Evolutionary conservation across 2,888 invertebrate species (phyloP).

Genomic region (Andricus quercusramuli): DNA sequence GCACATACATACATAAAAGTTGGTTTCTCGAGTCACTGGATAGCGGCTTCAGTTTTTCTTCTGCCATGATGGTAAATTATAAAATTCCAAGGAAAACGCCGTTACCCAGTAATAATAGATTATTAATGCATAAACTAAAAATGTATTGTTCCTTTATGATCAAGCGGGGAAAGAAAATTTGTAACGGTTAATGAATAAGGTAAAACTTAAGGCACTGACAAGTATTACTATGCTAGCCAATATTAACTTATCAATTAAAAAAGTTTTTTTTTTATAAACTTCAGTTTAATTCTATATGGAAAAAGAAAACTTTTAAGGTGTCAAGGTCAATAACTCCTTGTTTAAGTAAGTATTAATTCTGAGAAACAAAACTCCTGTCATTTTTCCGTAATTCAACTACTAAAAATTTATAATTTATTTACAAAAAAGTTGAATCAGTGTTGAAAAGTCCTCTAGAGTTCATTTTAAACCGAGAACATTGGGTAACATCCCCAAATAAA

Average conservation of each 20-base stretch:
- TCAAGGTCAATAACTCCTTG: not conserved
- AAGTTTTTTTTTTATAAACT: not conserved
- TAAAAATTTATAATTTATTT: too few species aligned
- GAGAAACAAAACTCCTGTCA: too few species aligned
- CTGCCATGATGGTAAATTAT: not conserved
- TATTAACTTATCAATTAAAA: not conserved
- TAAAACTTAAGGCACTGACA: too few species aligned
- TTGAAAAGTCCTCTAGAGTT: not conserved
- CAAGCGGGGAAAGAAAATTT: not conserved
- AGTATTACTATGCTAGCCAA: not conserved
- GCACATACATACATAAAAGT: conserved; percentile 6
- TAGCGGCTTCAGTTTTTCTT: not conserved
- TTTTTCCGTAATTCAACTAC: too few species aligned
- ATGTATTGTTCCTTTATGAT: not conserved
- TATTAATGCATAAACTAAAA: not conserved
- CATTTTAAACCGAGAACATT: not conserved
- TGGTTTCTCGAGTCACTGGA: not conserved
- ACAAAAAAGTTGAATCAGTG: not conserved
- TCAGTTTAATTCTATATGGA: not conserved
- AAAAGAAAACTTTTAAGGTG: not conserved
- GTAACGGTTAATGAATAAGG: not conserved
- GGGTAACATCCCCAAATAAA: not conserved
- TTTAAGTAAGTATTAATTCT: too few species aligned
- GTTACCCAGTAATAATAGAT: not conserved
- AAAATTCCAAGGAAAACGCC: not conserved